Conservation (phyloP, 2,888 invertebrate genomes). For the Pemphredon lugubris region DNA sequence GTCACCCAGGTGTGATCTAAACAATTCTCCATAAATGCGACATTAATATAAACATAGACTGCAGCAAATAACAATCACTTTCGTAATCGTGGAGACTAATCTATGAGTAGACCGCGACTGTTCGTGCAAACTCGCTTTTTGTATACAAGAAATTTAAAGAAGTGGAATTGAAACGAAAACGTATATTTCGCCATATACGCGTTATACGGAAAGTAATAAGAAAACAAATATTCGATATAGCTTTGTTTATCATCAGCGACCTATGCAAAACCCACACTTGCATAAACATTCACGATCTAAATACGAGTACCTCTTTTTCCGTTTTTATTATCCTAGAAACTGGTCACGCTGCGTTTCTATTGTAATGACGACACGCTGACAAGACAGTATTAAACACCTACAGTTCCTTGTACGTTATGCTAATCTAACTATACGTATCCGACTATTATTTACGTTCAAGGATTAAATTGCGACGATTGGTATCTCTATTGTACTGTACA, state of each 20-base stretch:
- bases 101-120: not conserved
- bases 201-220: not conserved
- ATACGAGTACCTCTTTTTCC: too few relatives aligned
- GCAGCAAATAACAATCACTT: not conserved
- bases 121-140: not conserved
- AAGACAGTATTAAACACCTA: not conserved
- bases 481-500: slow-evolving; percentile 13
- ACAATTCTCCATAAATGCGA: slow-evolving; percentile 27
- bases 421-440: not conserved
- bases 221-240: not conserved
- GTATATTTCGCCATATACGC: too few relatives aligned
- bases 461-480: slow-evolving; percentile 3
- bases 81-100: not conserved
- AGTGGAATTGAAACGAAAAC: too few relatives aligned
- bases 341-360: too few relatives aligned
- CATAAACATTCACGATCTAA: too few relatives aligned
- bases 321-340: too few relatives aligned
- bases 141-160: too few relatives aligned
- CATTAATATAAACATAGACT: slow-evolving; percentile 20
- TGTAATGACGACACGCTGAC: not conserved
- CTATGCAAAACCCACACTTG: too few relatives aligned
- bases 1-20: too few relatives aligned
- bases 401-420: not conserved
- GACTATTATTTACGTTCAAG: slow-evolving; percentile 15
- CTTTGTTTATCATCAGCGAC: too few relatives aligned